Conservation (phyloP, 2,113 vertebrate genomes). For the Rhinichthys klamathensis region DNA sequence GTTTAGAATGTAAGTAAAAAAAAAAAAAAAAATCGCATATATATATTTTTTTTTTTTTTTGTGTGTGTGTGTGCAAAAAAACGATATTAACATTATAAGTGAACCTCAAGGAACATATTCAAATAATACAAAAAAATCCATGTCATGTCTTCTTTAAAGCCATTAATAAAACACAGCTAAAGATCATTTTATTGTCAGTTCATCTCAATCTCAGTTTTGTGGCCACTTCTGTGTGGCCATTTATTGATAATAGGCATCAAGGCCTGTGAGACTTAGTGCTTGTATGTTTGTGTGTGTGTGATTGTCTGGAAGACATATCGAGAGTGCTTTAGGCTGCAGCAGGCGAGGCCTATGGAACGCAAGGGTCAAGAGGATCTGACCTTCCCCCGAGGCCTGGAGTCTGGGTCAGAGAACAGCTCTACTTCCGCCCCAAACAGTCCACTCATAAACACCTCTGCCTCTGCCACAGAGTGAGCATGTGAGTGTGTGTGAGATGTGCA, state of each 20-base stretch:
- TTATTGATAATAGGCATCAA: conserved; percentile 2
- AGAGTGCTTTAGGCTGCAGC: conserved; percentile 38
- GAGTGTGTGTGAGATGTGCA: background rate
- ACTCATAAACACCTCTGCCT: conserved; percentile 50
- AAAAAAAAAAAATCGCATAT: no score
- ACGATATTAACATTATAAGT: no score
- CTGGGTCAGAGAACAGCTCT: conserved; percentile 53
- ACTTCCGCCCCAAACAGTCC: conserved; percentile 45
- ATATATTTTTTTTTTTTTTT: no score
- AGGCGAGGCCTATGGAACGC: conserved; percentile 67
- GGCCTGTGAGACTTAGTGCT: conserved; percentile 40
- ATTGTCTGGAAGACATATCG: conserved; percentile 39
- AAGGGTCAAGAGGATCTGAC: conserved; percentile 74
- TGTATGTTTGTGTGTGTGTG: conserved; percentile 21
- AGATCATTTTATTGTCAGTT: background rate
- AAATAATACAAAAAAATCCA: no score
- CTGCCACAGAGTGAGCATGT: conserved; percentile 20
- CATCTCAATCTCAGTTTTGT: background rate
- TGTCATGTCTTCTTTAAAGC: no score
- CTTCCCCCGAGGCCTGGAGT: conserved; percentile 67
- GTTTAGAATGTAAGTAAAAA: no score
- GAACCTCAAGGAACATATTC: no score
- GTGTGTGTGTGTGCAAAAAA: no score
- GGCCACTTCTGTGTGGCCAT: background rate
- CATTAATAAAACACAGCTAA: no score